These are phyloP conservation scores for Eueides isabella DNA, from an alignment of 1,140 invertebrate species.

Conservation along the genomic window DNA sequence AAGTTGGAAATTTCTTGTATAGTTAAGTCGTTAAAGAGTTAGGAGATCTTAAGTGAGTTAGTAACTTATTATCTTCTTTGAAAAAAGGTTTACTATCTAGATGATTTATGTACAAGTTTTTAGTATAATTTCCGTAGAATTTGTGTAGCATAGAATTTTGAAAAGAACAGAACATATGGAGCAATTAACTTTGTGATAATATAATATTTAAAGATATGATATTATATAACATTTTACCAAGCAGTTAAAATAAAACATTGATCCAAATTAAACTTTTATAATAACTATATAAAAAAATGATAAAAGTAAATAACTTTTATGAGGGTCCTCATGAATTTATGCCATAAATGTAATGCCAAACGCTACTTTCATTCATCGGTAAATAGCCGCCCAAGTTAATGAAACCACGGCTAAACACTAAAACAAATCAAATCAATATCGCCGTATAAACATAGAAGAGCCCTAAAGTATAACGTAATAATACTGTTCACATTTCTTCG, in stretches of 20 bases:
- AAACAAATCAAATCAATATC: slow-evolving; percentile 10
- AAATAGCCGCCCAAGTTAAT: not conserved
- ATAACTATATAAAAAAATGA: not conserved
- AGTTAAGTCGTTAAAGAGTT: slow-evolving; percentile 28
- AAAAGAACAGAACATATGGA: too few species aligned
- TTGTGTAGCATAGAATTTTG: too few species aligned
- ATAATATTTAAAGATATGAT: too few species aligned
- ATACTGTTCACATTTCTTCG: slow-evolving; percentile 10
- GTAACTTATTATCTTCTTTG: slow-evolving; percentile 24
- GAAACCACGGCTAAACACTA: not conserved
- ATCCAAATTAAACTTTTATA: too few species aligned
- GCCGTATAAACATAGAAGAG: not conserved
- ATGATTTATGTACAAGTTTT: slow-evolving; percentile 11
- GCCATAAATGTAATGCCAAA: not conserved
- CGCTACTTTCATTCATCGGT: not conserved
- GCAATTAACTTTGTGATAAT: too few species aligned
- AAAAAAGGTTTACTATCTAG: slow-evolving; percentile 10
- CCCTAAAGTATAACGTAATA: slow-evolving; percentile 12
- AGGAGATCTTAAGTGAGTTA: slow-evolving; percentile 25
- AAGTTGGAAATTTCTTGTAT: slow-evolving; percentile 8
- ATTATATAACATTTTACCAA: too few species aligned
- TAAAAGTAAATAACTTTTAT: not conserved
- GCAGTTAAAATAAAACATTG: too few species aligned
- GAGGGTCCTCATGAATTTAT: not conserved
- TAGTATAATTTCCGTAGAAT: not conserved